Evolutionary conservation across 1,140 invertebrate species (phyloP).

Genomic region (Hyphantria cunea): DNA sequence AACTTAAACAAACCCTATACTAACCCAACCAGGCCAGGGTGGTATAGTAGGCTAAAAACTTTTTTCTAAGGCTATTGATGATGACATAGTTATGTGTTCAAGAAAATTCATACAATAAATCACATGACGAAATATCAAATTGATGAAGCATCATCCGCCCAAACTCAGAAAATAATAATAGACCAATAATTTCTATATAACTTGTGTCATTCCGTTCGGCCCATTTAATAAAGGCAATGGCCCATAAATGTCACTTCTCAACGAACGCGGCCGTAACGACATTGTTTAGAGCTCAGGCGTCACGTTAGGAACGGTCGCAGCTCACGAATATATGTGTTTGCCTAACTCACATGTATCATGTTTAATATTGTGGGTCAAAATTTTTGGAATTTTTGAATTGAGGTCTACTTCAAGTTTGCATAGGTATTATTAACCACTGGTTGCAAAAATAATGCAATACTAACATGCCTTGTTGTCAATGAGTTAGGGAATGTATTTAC

Average conservation of each 20-base stretch:
- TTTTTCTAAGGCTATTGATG: too few species aligned
- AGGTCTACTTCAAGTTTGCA: too few species aligned
- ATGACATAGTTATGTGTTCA: too few species aligned
- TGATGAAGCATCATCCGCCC: neutral
- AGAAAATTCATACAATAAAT: too few species aligned
- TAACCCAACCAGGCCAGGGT: too few species aligned
- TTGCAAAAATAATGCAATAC: too few species aligned
- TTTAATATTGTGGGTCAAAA: neutral
- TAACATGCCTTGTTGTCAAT: too few species aligned
- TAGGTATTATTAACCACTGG: too few species aligned
- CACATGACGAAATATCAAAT: neutral
- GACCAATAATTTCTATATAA: slow-evolving; percentile 26
- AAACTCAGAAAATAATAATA: slow-evolving; percentile 23
- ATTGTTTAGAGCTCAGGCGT: slow-evolving; percentile 29
- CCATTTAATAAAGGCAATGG: slow-evolving; percentile 29
- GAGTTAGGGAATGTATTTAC: too few species aligned
- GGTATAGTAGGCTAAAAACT: too few species aligned
- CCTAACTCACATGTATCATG: neutral
- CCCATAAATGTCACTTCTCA: slow-evolving; percentile 29
- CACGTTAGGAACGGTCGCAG: slow-evolving; percentile 15
- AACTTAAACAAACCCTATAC: too few species aligned
- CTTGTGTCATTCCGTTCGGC: slow-evolving; percentile 26
- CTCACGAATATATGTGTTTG: slow-evolving; percentile 8
- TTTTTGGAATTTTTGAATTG: too few species aligned
- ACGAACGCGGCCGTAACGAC: slow-evolving; percentile 25